These are phyloP conservation scores for Dipus sagitta DNA, from an alignment of 2,797 vertebrate species.

Conservation along the genomic window DNA sequence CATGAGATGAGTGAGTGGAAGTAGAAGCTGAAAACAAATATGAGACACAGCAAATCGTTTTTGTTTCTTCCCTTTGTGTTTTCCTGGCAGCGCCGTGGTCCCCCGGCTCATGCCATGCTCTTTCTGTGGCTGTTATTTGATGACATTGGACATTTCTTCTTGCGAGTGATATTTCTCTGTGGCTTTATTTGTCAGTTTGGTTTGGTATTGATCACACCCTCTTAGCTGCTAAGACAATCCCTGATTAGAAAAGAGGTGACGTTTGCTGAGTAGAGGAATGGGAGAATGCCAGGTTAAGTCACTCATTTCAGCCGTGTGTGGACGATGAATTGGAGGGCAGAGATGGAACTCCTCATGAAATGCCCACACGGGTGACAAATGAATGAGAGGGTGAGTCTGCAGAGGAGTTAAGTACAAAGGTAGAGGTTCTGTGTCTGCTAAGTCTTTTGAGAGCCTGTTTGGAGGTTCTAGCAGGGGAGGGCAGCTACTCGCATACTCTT, in stretches of 20 bases:
- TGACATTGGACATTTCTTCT: constrained; percentile 66
- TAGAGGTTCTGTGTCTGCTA: not conserved
- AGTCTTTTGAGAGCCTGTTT: not conserved
- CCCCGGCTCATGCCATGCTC: not conserved
- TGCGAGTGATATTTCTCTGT: constrained; percentile 48
- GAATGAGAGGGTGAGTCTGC: not conserved
- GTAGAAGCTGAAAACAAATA: not conserved
- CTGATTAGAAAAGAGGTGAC: constrained; percentile 34
- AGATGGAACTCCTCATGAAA: not conserved
- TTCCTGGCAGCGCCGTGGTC: not conserved
- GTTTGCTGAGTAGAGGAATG: not conserved
- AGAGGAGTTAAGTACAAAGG: not conserved
- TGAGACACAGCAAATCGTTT: not conserved
- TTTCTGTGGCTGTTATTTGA: constrained; percentile 55
- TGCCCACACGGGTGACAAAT: not conserved
- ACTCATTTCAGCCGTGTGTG: not conserved
- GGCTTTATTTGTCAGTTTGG: constrained; percentile 53
- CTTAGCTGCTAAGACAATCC: constrained; percentile 43
- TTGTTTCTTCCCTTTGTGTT: not conserved
- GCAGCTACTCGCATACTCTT: too few relatives aligned
- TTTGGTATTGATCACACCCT: constrained; percentile 54
- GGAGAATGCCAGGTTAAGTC: not conserved
- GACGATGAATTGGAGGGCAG: not conserved
- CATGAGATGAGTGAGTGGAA: not conserved
- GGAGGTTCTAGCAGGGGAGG: too few relatives aligned